Conservation (phyloP, 2,797 vertebrate genomes). For the Chanos chanos region DNA sequence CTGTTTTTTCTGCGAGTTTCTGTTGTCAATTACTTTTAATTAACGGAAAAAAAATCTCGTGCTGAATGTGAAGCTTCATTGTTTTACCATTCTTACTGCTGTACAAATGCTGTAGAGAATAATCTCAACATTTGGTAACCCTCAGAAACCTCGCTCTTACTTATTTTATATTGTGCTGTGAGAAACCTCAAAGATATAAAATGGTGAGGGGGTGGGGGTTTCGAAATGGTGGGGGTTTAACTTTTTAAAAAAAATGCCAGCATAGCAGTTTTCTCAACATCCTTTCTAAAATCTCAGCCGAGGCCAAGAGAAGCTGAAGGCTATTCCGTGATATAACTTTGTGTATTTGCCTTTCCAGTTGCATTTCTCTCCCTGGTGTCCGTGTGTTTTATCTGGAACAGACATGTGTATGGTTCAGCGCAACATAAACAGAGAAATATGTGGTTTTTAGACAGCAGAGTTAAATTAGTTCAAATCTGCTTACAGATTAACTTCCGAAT, state of each 20-base stretch:
- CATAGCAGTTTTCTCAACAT: constrained; percentile 35
- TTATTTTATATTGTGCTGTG: constrained; percentile 22
- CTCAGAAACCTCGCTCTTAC: constrained; percentile 31
- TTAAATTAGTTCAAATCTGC: constrained; percentile 41
- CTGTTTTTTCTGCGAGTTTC: constrained; percentile 45
- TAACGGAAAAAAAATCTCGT: constrained; percentile 46
- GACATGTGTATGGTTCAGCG: constrained; percentile 31
- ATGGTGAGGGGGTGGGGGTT: constrained; percentile 6
- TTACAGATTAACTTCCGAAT: constrained; percentile 26
- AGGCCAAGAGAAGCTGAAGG: constrained; percentile 21
- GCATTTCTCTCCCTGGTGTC: constrained; percentile 29
- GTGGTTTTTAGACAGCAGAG: constrained; percentile 40
- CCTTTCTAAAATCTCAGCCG: constrained; percentile 21
- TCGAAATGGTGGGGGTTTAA: constrained; percentile 5
- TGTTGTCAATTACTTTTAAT: constrained; percentile 57
- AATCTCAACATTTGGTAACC: constrained; percentile 32
- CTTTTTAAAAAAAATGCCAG: constrained; percentile 19
- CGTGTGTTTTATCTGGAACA: constrained; percentile 37
- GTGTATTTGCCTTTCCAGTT: constrained; percentile 42
- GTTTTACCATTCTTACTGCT: constrained; percentile 37
- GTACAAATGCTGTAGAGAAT: constrained; percentile 20
- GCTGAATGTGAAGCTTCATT: constrained; percentile 38
- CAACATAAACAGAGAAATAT: constrained; percentile 41
- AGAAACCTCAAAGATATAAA: constrained; percentile 29
- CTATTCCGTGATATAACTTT: constrained; percentile 32